phyloP scores from a whole-genome alignment of 1,140 invertebrate genomes.

The Pygmarrhopalites habei region DNA sequence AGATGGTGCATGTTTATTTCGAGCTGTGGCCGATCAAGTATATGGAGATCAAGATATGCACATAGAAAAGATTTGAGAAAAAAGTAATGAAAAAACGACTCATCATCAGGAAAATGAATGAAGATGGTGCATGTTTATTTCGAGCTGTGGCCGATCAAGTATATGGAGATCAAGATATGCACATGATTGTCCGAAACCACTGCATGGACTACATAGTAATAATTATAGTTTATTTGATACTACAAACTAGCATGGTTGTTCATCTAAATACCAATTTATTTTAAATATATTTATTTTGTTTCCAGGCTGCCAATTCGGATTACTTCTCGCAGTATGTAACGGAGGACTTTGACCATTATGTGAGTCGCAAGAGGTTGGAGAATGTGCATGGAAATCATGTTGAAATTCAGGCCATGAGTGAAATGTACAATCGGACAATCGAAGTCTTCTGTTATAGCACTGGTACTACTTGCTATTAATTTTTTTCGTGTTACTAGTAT shows the following conservation, averaged over 20 bases:
- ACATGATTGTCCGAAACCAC: slow-evolving; percentile 69
- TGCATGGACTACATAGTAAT: slow-evolving; percentile 93
- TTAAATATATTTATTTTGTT: slow-evolving; percentile 12
- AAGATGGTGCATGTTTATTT: slow-evolving; percentile 90
- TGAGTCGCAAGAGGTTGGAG: slow-evolving; percentile 67
- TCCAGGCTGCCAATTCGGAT: slow-evolving; percentile 70
- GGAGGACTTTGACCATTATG: slow-evolving; percentile 81
- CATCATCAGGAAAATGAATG: slow-evolving; percentile 77
- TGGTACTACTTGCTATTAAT: too few relatives aligned
- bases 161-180: slow-evolving; percentile 90
- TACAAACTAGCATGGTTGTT: not conserved
- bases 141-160: slow-evolving; percentile 87
- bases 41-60: slow-evolving; percentile 92
- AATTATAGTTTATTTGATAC: slow-evolving; percentile 43
- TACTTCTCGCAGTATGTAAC: slow-evolving; percentile 91
- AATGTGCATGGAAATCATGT: slow-evolving; percentile 88
- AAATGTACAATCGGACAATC: slow-evolving; percentile 86
- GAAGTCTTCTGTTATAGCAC: slow-evolving; percentile 84
- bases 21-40: slow-evolving; percentile 86
- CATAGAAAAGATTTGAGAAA: slow-evolving; percentile 63
- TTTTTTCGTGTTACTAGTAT: slow-evolving; percentile 11
- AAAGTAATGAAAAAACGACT: slow-evolving; percentile 67
- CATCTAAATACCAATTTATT: too few relatives aligned
- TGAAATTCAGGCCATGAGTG: slow-evolving; percentile 88
- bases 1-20: slow-evolving; percentile 88